These are phyloP conservation scores for Aphodius granarius DNA, from an alignment of 2,888 invertebrate species.

Conservation along the genomic window DNA sequence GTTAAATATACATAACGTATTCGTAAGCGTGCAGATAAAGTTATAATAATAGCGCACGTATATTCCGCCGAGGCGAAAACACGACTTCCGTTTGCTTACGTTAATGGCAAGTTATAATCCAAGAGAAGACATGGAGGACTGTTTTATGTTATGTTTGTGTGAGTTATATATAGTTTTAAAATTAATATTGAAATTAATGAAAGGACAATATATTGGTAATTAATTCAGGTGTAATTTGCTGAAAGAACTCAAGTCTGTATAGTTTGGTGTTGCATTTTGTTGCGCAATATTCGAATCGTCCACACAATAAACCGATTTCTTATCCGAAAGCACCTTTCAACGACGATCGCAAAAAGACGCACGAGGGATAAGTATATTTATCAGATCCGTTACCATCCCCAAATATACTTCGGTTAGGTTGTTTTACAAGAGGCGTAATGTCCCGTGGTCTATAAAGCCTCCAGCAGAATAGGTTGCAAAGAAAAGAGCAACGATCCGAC, in stretches of 20 bases:
- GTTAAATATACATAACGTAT: not conserved
- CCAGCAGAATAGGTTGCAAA: conserved; percentile 14
- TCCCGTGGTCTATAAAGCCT: conserved; percentile 24
- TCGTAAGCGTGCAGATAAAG: not conserved
- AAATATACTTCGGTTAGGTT: not conserved
- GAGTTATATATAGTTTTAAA: too few relatives aligned
- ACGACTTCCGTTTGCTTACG: not conserved
- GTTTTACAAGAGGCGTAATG: conserved; percentile 17
- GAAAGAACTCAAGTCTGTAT: too few relatives aligned
- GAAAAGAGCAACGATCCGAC: conserved; percentile 26
- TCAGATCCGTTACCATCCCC: not conserved
- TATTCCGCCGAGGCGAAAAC: not conserved
- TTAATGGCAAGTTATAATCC: not conserved
- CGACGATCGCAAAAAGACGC: not conserved
- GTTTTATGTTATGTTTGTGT: not conserved
- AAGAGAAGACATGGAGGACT: not conserved
- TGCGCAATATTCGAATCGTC: not conserved
- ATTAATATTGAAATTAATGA: too few relatives aligned
- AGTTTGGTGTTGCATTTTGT: too few relatives aligned
- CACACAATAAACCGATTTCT: not conserved
- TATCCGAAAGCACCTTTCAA: not conserved
- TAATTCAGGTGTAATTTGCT: too few relatives aligned
- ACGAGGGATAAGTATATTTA: not conserved
- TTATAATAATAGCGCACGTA: not conserved
- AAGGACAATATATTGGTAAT: too few relatives aligned